Conservation (phyloP, 2,113 vertebrate species). For the Prionailurus viverrinus region DNA sequence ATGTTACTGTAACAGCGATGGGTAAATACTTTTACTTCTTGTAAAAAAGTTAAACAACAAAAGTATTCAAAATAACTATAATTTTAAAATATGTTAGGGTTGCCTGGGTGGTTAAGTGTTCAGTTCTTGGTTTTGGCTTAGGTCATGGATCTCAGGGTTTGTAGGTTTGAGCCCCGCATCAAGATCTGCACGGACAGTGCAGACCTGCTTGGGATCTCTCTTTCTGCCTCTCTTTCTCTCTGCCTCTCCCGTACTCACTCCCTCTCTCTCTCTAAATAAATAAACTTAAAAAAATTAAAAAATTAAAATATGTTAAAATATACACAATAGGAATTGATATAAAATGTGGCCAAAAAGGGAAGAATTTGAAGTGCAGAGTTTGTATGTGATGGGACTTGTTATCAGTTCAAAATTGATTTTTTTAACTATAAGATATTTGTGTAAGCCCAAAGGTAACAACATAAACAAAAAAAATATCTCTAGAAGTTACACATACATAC, state of each 20-base stretch:
- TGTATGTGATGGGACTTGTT: not conserved
- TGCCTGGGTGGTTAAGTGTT: no score
- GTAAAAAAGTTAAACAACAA: not conserved
- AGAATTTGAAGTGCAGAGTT: not conserved
- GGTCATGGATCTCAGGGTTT: no score
- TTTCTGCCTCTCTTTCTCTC: no score
- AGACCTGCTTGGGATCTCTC: no score
- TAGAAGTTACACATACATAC: not conserved
- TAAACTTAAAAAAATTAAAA: no score
- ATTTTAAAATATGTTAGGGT: not conserved
- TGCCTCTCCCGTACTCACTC: no score
- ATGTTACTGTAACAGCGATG: not conserved
- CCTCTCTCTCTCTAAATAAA: no score
- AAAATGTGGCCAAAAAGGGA: not conserved
- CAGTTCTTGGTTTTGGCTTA: no score
- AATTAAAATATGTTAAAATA: not conserved
- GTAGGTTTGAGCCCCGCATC: no score
- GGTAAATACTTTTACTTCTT: not conserved
- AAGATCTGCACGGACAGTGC: no score
- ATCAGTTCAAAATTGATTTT: not conserved
- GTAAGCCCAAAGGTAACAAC: not conserved
- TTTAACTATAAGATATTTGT: not conserved
- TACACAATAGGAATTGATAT: not conserved
- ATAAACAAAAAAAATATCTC: not conserved
- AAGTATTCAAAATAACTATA: not conserved